Conservation (phyloP, 2,113 vertebrate genomes). For the Rhea americana region DNA sequence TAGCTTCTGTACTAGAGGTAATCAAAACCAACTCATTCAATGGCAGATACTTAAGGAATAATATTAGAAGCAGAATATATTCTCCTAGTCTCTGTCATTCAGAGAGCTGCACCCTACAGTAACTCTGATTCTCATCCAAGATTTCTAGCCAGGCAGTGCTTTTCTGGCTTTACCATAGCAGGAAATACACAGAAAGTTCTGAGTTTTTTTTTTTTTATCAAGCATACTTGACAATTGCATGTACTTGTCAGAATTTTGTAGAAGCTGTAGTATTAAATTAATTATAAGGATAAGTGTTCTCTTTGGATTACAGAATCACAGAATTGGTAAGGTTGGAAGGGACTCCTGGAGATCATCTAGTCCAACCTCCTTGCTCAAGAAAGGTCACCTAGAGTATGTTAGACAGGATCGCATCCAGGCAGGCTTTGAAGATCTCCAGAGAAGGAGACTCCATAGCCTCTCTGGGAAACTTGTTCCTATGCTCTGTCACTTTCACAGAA, state of each 20-base stretch:
- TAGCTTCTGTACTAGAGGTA: neutral
- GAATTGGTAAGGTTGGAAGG: no score
- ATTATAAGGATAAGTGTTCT: neutral
- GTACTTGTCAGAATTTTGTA: neutral
- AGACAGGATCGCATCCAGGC: no score
- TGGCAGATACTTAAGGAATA: neutral
- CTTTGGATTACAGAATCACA: neutral
- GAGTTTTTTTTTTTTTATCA: neutral
- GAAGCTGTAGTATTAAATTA: neutral
- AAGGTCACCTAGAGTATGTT: no score
- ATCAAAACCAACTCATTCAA: neutral
- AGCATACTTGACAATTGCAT: neutral
- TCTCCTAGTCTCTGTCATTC: neutral
- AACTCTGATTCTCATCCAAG: neutral
- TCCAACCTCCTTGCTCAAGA: no score
- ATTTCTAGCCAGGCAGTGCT: neutral
- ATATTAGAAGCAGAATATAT: neutral
- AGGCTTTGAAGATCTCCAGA: no score
- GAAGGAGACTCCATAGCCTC: no score
- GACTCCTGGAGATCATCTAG: no score
- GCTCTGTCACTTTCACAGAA: no score
- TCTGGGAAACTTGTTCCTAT: no score
- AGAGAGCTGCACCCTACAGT: neutral
- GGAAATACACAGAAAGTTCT: neutral
- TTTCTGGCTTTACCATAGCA: neutral